These are phyloP conservation scores for Heteromurus nitidus DNA, from an alignment of 2,888 invertebrate species.

Conservation along the genomic window DNA sequence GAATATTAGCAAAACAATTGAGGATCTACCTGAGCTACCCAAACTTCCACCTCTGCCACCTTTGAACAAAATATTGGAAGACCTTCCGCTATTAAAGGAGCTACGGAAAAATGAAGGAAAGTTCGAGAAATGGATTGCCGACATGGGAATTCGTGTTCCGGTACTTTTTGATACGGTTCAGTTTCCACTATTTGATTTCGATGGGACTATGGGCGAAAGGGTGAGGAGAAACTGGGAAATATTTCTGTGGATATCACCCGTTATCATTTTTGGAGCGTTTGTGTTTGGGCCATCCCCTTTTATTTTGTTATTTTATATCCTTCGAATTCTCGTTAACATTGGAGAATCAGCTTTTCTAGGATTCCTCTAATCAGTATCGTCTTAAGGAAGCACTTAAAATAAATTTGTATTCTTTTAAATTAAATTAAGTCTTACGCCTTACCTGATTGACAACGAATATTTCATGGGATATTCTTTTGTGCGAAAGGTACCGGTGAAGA, in stretches of 20 bases:
- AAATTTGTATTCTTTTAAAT: background rate
- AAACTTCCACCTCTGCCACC: slow-evolving; percentile 18
- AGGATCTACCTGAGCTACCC: slow-evolving; percentile 22
- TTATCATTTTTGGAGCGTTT: slow-evolving; percentile 52
- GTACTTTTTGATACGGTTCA: slow-evolving; percentile 52
- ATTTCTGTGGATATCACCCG: slow-evolving; percentile 50
- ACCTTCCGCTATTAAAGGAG: slow-evolving; percentile 13
- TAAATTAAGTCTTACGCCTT: slow-evolving; percentile 43
- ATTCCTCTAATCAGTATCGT: too few species aligned
- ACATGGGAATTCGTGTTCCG: background rate
- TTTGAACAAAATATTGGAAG: background rate
- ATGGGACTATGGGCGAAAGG: slow-evolving; percentile 35
- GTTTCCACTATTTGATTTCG: slow-evolving; percentile 29
- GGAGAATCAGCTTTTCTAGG: too few species aligned
- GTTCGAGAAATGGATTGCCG: slow-evolving; percentile 9
- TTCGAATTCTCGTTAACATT: slow-evolving; percentile 49
- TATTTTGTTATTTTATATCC: slow-evolving; percentile 55
- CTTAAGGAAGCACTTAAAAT: background rate
- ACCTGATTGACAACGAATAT: slow-evolving; percentile 95
- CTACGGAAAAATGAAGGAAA: slow-evolving; percentile 11
- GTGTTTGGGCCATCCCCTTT: slow-evolving; percentile 60
- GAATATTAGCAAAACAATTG: slow-evolving; percentile 37
- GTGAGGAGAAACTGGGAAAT: slow-evolving; percentile 22
- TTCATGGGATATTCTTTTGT: slow-evolving; percentile 87
- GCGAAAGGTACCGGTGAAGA: slow-evolving; percentile 87